A percentile compares a stretch with the other conserved stretches of the same genome.
phyloP scores from a whole-genome alignment of 1,140 invertebrate species.

The Drosophila albomicans region DNA sequence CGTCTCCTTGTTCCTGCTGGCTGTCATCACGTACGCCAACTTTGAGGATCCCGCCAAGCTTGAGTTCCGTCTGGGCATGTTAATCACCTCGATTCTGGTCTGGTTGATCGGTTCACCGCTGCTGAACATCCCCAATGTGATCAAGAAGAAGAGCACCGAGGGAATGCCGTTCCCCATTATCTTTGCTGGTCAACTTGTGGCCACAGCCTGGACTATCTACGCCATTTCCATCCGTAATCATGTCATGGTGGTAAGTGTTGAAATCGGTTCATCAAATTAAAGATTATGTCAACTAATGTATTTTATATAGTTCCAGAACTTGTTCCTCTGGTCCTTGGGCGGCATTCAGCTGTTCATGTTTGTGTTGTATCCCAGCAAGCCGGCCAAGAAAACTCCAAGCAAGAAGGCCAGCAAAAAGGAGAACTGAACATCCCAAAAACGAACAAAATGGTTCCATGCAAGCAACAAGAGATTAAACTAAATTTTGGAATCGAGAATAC shows the following conservation, averaged over 20 bases:
- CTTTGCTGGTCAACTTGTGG: conserved; percentile 90
- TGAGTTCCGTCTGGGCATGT: conserved; percentile 89
- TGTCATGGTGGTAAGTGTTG: conserved; percentile 90
- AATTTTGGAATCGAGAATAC: conserved; percentile 3
- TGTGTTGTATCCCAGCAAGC: conserved; percentile 87
- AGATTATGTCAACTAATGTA: not conserved
- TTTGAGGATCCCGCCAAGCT: conserved; percentile 88
- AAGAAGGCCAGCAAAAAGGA: conserved; percentile 62
- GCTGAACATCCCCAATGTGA: conserved; percentile 89
- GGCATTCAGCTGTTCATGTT: conserved; percentile 88
- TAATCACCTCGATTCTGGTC: conserved; percentile 89
- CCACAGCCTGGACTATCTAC: conserved; percentile 92
- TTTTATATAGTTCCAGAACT: conserved; percentile 88
- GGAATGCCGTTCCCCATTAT: conserved; percentile 93
- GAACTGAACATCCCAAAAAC: conserved; percentile 41
- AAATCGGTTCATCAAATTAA: not conserved
- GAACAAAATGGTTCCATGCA: conserved; percentile 28
- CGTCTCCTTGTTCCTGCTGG: conserved; percentile 86
- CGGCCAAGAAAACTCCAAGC: conserved; percentile 84
- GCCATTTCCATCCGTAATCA: conserved; percentile 91
- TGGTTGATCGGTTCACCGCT: conserved; percentile 90
- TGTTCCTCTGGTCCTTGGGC: conserved; percentile 87
- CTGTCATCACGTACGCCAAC: conserved; percentile 88
- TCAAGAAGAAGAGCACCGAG: conserved; percentile 91
- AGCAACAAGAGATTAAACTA: conserved; percentile 5